These are phyloP conservation scores for Antigone vipio DNA, from an alignment of 2,113 vertebrate genomes.

Conservation along the genomic window DNA sequence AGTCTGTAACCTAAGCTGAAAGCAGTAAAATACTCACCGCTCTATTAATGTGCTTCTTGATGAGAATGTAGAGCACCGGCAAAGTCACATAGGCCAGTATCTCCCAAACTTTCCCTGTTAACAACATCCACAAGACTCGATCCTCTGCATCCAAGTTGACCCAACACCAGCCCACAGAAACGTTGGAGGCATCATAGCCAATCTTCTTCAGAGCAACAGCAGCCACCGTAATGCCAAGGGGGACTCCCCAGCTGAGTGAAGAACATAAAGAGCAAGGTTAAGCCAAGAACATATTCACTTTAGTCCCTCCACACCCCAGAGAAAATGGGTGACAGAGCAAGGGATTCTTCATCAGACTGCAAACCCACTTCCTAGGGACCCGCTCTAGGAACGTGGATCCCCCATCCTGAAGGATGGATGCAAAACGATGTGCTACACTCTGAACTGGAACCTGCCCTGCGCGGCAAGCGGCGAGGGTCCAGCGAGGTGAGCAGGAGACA, in stretches of 20 bases:
- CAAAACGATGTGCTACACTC: rapidly evolving
- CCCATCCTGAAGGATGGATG: neutral
- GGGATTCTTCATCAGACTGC: neutral
- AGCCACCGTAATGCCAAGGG: constrained; percentile 82
- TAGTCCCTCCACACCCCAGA: neutral
- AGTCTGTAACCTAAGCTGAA: neutral
- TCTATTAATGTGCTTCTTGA: constrained; percentile 87
- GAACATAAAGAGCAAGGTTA: neutral
- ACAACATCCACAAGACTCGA: constrained; percentile 90
- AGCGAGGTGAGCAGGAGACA: neutral
- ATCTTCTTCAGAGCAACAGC: constrained; percentile 89
- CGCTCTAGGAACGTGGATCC: rapidly evolving
- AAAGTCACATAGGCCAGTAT: constrained; percentile 88
- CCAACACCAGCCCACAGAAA: constrained; percentile 99
- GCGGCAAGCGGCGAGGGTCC: neutral
- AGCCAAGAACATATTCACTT: neutral
- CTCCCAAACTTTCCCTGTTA: constrained; percentile 94
- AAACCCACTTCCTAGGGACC: neutral
- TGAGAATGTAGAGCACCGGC: constrained; percentile 88
- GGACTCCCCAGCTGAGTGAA: constrained; percentile 87
- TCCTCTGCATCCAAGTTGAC: constrained; percentile 82
- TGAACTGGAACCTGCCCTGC: neutral
- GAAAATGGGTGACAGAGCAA: rapidly evolving
- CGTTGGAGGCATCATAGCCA: constrained; percentile 91
- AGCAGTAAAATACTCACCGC: constrained; percentile 78